phyloP scores from a whole-genome alignment of 2,888 invertebrate species.

The Tachystola acroxantha region DNA sequence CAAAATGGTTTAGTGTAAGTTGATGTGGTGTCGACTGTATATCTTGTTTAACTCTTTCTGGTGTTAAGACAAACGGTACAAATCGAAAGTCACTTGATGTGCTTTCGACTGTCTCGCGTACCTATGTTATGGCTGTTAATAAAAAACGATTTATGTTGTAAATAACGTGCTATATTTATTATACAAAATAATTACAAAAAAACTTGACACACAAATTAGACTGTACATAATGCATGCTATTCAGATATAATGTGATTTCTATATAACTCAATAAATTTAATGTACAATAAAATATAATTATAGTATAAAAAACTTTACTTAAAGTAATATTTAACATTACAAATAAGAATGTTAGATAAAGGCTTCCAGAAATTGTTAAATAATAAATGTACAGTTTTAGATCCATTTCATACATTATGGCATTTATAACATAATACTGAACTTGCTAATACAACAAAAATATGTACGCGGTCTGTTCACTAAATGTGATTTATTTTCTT shows the following conservation, averaged over 20 bases:
- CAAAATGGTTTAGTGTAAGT: no score
- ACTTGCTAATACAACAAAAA: constrained; percentile 73
- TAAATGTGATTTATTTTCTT: constrained; percentile 14
- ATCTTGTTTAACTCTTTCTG: no score
- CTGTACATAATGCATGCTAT: constrained; percentile 71
- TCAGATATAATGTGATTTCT: constrained; percentile 52
- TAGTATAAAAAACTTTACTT: constrained; percentile 47
- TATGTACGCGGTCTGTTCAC: constrained; percentile 62
- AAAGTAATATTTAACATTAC: constrained; percentile 48
- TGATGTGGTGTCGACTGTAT: no score
- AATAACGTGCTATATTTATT: constrained; percentile 78
- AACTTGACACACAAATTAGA: constrained; percentile 67
- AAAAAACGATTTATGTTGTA: constrained; percentile 51
- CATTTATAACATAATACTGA: constrained; percentile 74
- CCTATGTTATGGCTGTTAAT: no score
- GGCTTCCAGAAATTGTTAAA: constrained; percentile 12
- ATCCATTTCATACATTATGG: constrained; percentile 73
- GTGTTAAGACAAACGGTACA: no score
- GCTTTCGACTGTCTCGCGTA: no score
- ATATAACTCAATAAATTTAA: constrained; percentile 37
- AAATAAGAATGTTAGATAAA: constrained; percentile 46
- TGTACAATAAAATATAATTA: constrained; percentile 58
- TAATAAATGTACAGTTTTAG: constrained; percentile 33
- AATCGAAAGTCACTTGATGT: no score
- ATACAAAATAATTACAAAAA: constrained; percentile 77